Conservation (phyloP, 2,888 invertebrate species). For the Rhaphigaster nebulosa region DNA sequence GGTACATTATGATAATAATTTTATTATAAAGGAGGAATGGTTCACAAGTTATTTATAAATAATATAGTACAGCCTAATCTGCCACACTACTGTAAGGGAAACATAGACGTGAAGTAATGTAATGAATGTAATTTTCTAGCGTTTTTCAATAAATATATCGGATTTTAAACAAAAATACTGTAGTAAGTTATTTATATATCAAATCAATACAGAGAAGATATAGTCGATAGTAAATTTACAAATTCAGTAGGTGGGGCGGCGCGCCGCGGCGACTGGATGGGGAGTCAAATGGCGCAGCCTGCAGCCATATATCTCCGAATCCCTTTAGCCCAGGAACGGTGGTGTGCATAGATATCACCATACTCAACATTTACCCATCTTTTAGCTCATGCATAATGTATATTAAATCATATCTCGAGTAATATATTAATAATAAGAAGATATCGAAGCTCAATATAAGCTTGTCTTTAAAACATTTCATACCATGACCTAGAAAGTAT, state of each 20-base stretch:
- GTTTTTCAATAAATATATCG: no score
- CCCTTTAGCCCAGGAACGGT: neutral
- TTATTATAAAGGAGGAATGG: no score
- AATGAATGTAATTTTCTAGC: no score
- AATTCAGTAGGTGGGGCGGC: neutral
- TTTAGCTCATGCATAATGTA: neutral
- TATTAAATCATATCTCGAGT: neutral
- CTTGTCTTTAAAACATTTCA: no score
- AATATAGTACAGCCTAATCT: no score
- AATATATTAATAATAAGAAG: neutral
- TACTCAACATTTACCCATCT: neutral
- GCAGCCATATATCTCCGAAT: conserved; percentile 16
- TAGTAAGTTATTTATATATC: neutral
- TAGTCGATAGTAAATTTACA: neutral
- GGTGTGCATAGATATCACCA: neutral
- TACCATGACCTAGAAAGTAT: neutral
- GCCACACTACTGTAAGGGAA: no score
- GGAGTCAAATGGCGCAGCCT: neutral
- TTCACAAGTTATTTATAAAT: no score
- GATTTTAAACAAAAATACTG: neutral
- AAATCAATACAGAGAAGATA: neutral
- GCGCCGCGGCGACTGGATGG: neutral
- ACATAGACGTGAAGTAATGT: no score
- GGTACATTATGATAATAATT: no score
- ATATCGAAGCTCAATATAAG: no score